Evolutionary conservation across 2,888 invertebrate species (phyloP).

Genomic region (Spilarctia lutea): DNA sequence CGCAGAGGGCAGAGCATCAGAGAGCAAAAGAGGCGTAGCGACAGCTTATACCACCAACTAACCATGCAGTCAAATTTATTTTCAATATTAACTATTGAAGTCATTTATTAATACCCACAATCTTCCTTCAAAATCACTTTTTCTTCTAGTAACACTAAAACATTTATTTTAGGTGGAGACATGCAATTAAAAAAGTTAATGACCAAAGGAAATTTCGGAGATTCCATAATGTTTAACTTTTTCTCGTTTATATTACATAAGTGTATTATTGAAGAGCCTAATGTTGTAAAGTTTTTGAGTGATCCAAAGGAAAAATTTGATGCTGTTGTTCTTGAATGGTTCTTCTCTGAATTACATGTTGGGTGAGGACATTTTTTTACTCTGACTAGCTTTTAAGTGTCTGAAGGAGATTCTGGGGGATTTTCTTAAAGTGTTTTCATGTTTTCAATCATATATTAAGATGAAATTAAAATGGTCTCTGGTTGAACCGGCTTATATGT

Average conservation of each 20-base stretch:
- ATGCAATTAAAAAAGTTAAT: conserved; percentile 65
- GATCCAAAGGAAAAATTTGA: conserved; percentile 68
- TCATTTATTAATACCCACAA: background rate
- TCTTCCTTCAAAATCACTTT: background rate
- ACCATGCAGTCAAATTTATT: too few species aligned
- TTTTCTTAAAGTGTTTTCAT: background rate
- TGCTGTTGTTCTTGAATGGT: conserved; percentile 69
- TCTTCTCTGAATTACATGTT: conserved; percentile 59
- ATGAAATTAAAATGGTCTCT: too few species aligned
- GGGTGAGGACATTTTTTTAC: conserved; percentile 43
- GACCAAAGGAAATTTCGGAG: conserved; percentile 56
- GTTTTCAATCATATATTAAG: too few species aligned
- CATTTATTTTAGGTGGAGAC: conserved; percentile 56
- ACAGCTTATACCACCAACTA: too few species aligned
- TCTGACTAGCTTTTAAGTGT: background rate
- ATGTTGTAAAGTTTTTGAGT: conserved; percentile 55
- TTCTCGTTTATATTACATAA: conserved; percentile 55
- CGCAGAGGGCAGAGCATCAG: too few species aligned
- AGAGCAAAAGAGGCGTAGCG: too few species aligned
- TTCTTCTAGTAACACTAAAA: background rate
- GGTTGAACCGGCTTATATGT: too few species aligned
- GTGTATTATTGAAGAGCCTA: conserved; percentile 52
- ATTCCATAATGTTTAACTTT: conserved; percentile 55
- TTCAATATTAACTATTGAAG: too few species aligned
- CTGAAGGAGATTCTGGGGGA: background rate